Evolutionary conservation across 64 coral and sea anemone genomes (phyloP).

Genomic region (Dendronephthya gigantea): DNA sequence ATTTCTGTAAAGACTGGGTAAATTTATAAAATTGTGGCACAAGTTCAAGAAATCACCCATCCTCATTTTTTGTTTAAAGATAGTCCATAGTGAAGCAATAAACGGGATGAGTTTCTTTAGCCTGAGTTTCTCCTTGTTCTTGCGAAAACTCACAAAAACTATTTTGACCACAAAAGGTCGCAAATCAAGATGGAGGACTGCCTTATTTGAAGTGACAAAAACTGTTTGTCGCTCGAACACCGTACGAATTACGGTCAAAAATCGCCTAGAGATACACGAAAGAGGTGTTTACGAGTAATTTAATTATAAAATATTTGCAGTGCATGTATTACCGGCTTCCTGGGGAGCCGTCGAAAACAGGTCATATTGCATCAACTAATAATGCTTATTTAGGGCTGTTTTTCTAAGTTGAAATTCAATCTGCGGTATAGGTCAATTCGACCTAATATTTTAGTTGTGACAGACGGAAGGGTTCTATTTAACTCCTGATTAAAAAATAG

Average conservation of each 20-base stretch:
- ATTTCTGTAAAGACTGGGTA: conserved; percentile 19
- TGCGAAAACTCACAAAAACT: neutral
- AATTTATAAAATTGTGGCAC: neutral
- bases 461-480: conserved; percentile 10
- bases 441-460: neutral
- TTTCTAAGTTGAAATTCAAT: conserved; percentile 8
- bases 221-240: neutral
- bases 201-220: neutral
- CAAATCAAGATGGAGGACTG: too few relatives aligned
- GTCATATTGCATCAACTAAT: too few relatives aligned
- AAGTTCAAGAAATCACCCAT: neutral
- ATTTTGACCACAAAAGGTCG: neutral
- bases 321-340: too few relatives aligned
- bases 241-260: conserved; percentile 4
- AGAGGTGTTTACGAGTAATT: neutral
- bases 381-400: too few relatives aligned
- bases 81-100: too few relatives aligned
- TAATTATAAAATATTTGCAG: too few relatives aligned
- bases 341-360: too few relatives aligned
- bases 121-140: neutral
- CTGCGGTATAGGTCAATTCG: conserved; percentile 19
- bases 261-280: neutral
- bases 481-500: neutral
- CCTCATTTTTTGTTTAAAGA: too few relatives aligned
- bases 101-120: too few relatives aligned